phyloP scores from a whole-genome alignment of 1,140 invertebrate species.

The Ctenoplectra terminalis region DNA sequence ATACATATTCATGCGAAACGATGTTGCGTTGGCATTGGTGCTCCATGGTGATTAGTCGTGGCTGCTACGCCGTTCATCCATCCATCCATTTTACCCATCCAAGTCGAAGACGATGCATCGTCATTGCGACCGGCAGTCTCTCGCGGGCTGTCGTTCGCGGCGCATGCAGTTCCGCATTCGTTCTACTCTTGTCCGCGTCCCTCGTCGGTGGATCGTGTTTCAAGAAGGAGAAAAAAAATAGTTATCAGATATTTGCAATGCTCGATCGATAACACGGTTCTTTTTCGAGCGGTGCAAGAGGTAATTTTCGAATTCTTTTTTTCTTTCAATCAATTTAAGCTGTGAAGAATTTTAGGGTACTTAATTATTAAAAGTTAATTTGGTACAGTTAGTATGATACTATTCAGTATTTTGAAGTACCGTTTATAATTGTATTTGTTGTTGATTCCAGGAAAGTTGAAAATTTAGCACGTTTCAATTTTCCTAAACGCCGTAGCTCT shows the following conservation, averaged over 20 bases:
- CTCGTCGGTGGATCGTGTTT: background rate
- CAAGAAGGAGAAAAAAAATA: too few relatives aligned
- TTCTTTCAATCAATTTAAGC: too few relatives aligned
- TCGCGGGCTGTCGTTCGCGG: slow-evolving; percentile 61
- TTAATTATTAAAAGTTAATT: too few relatives aligned
- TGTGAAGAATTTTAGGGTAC: too few relatives aligned
- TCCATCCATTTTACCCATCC: slow-evolving; percentile 62
- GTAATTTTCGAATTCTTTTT: too few relatives aligned
- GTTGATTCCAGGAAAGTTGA: too few relatives aligned
- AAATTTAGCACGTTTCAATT: background rate
- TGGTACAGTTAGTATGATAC: too few relatives aligned
- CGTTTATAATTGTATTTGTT: too few relatives aligned
- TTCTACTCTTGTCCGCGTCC: background rate
- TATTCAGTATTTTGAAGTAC: too few relatives aligned
- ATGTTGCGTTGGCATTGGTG: background rate
- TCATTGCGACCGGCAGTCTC: slow-evolving; percentile 60
- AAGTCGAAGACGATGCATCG: slow-evolving; percentile 62
- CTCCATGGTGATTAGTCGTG: slow-evolving; percentile 5
- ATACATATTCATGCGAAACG: background rate
- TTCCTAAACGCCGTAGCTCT: background rate
- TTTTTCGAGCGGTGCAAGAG: background rate
- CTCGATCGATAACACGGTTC: background rate
- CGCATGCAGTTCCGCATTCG: slow-evolving; percentile 56
- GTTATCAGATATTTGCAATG: background rate
- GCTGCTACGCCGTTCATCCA: slow-evolving; percentile 23